Percentiles rank a stretch among this genome's conserved stretches.
Evolutionary conservation across 2,797 vertebrate genomes (phyloP).

Genomic region (Bradypus variegatus): DNA sequence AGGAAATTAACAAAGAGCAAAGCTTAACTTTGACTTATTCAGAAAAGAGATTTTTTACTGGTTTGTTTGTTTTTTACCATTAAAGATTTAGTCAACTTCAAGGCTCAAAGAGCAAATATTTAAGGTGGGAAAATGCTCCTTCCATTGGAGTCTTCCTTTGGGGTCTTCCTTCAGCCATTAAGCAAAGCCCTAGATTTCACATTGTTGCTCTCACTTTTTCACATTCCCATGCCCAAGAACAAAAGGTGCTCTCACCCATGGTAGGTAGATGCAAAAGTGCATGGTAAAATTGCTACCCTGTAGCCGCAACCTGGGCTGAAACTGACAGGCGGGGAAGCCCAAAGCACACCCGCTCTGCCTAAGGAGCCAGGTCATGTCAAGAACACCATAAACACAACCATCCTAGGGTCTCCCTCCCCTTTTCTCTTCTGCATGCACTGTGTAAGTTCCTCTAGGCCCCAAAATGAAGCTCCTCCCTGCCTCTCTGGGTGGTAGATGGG

Average conservation of each 20-base stretch:
- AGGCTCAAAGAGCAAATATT: constrained; percentile 24
- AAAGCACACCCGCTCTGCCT: too few species aligned
- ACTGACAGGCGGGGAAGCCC: background rate
- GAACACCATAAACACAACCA: background rate
- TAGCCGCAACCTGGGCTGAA: background rate
- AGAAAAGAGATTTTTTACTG: background rate
- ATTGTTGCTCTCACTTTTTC: background rate
- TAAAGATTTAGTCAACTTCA: background rate
- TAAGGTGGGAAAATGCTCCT: background rate
- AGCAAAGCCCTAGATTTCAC: background rate
- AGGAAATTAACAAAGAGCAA: constrained; percentile 66
- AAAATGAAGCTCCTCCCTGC: background rate
- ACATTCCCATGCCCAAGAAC: background rate
- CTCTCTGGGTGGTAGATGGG: background rate
- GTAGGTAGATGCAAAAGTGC: background rate
- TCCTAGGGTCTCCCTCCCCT: too few species aligned
- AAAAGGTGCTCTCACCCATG: background rate
- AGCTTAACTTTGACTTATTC: constrained; percentile 48
- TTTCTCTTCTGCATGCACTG: too few species aligned
- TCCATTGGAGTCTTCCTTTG: background rate
- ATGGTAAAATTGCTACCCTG: fast-evolving
- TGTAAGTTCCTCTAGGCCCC: background rate
- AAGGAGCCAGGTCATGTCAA: background rate
- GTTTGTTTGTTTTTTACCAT: background rate
- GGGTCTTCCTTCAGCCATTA: background rate